Conservation (phyloP, 2,797 vertebrate species). For the Pseudochirops cupreus region DNA sequence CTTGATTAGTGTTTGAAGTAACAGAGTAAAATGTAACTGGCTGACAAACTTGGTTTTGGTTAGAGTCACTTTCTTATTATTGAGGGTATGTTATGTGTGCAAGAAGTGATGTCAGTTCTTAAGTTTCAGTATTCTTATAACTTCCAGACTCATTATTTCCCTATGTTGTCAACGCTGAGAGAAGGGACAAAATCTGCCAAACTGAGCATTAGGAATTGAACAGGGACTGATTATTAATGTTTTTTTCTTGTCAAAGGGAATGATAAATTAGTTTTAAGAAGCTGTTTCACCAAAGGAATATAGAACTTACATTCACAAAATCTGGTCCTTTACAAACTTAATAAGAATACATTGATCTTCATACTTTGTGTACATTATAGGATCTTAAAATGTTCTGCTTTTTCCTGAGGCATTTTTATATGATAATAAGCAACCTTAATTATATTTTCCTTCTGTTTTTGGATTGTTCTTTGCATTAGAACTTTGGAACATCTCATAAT, state of each 20-base stretch:
- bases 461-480: not conserved
- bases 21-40: slow-evolving; percentile 68
- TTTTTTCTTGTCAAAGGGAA: slow-evolving; percentile 69
- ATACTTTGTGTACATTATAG: not conserved
- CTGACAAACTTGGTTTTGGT: slow-evolving; percentile 59
- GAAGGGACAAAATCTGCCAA: slow-evolving; percentile 64
- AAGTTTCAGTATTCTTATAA: slow-evolving; percentile 51
- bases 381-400: not conserved
- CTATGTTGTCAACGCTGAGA: slow-evolving; percentile 73
- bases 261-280: slow-evolving; percentile 67
- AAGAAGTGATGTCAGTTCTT: slow-evolving; percentile 67
- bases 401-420: slow-evolving; percentile 9
- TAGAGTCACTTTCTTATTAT: slow-evolving; percentile 69
- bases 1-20: slow-evolving; percentile 58
- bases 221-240: slow-evolving; percentile 70
- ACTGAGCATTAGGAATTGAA: slow-evolving; percentile 61
- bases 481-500: not conserved
- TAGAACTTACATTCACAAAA: slow-evolving; percentile 64
- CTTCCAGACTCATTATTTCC: slow-evolving; percentile 74
- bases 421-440: slow-evolving; percentile 13
- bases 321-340: slow-evolving; percentile 48
- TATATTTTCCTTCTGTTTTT: slow-evolving; percentile 42
- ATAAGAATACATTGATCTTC: slow-evolving; percentile 40
- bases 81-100: slow-evolving; percentile 25
- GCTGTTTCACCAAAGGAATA: slow-evolving; percentile 68